Conservation (phyloP, 1,140 invertebrate species). For the Parasteatoda tepidariorum region DNA sequence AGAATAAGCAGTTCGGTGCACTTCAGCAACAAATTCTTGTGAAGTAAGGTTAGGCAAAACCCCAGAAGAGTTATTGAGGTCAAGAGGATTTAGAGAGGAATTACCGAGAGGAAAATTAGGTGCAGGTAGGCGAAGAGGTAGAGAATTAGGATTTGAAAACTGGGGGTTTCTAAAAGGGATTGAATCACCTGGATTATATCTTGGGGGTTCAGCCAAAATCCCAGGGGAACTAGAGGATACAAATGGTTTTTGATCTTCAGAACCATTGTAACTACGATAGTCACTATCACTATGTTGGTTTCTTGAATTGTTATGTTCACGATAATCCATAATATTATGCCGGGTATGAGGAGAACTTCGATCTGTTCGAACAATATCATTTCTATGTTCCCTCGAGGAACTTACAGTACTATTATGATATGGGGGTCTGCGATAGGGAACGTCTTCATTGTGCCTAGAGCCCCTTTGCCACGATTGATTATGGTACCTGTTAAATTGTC, state of each 20-base stretch:
- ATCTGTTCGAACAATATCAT: not conserved
- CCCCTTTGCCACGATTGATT: no score
- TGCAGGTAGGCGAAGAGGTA: not conserved
- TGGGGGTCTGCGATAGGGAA: not conserved
- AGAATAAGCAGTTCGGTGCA: slow-evolving; percentile 11
- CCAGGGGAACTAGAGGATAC: not conserved
- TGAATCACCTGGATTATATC: not conserved
- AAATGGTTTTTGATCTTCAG: not conserved
- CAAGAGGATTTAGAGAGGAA: not conserved
- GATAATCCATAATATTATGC: not conserved
- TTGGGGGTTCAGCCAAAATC: not conserved
- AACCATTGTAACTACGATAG: not conserved
- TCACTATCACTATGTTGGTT: not conserved
- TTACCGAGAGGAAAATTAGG: not conserved
- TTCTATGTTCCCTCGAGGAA: not conserved
- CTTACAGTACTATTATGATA: not conserved
- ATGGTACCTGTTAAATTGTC: not conserved
- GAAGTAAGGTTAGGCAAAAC: not conserved
- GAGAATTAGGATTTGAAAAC: not conserved
- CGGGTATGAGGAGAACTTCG: not conserved
- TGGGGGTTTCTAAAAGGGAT: not conserved
- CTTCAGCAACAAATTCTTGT: not conserved
- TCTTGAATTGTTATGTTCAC: not conserved
- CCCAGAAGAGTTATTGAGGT: not conserved
- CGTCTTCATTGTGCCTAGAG: not conserved